These are phyloP conservation scores for Drosophila fungiperda DNA, from an alignment of 2,888 invertebrate species.

Conservation along the genomic window DNA sequence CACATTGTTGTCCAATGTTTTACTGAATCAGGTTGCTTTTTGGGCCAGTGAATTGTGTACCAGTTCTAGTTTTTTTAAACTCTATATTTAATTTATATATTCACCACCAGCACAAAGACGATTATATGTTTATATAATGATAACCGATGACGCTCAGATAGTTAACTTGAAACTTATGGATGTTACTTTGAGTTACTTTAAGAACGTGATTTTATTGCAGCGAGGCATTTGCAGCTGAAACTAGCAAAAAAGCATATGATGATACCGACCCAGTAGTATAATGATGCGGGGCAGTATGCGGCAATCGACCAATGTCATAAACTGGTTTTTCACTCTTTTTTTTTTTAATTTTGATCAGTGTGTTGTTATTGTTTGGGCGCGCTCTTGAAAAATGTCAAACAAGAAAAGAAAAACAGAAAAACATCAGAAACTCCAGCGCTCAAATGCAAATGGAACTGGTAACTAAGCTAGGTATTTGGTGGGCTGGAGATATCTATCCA, in stretches of 20 bases:
- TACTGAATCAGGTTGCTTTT: neutral
- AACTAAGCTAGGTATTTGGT: slow-evolving; percentile 17
- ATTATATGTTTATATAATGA: neutral
- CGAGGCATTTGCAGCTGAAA: slow-evolving; percentile 5
- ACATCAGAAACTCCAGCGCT: neutral
- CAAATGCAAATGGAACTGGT: slow-evolving; percentile 44
- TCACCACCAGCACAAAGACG: too few species aligned
- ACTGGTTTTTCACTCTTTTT: slow-evolving; percentile 39
- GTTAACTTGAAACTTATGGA: neutral
- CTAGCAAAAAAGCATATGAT: slow-evolving; percentile 1
- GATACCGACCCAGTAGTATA: slow-evolving; percentile 7
- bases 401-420: slow-evolving; percentile 17
- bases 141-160: neutral
- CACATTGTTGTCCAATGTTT: neutral
- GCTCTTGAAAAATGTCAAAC: slow-evolving; percentile 49
- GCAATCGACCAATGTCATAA: slow-evolving; percentile 47
- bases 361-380: slow-evolving; percentile 42
- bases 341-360: slow-evolving; percentile 35
- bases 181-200: neutral
- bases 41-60: neutral
- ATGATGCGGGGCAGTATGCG: slow-evolving; percentile 4
- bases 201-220: neutral
- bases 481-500: neutral
- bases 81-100: too few species aligned
- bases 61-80: neutral